Evolutionary conservation across 2,113 vertebrate genomes (phyloP).

Genomic region (Melanostigma gelatinosum): DNA sequence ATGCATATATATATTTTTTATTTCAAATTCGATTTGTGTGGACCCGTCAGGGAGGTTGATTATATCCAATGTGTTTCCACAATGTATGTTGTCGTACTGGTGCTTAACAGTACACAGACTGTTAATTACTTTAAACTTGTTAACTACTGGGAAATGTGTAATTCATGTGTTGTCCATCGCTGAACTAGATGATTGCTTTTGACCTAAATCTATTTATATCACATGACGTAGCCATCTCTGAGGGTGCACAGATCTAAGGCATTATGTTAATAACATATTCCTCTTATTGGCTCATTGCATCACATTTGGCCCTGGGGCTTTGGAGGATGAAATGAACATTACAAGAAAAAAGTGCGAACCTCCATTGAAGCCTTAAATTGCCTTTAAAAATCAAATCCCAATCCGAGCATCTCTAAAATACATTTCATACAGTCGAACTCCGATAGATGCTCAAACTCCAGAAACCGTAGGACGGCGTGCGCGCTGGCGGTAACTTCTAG

Average conservation of each 20-base stretch:
- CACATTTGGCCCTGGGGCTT: slow-evolving; percentile 68
- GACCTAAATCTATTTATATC: slow-evolving; percentile 41
- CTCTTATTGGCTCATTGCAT: slow-evolving; percentile 59
- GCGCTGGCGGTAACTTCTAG: slow-evolving; percentile 12
- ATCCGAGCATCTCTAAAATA: slow-evolving; percentile 53
- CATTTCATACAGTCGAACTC: slow-evolving; percentile 40
- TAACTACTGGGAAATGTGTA: slow-evolving; percentile 21
- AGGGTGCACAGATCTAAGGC: slow-evolving; percentile 39
- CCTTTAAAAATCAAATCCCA: slow-evolving; percentile 63
- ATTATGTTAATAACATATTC: slow-evolving; percentile 60
- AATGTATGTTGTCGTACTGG: not conserved
- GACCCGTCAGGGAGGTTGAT: not conserved
- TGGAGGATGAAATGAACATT: slow-evolving; percentile 68
- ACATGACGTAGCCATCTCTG: slow-evolving; percentile 22
- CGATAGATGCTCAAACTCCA: slow-evolving; percentile 35
- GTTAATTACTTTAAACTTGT: slow-evolving; percentile 33
- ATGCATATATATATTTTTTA: not conserved
- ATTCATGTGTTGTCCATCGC: slow-evolving; percentile 27
- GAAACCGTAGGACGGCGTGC: slow-evolving; percentile 1
- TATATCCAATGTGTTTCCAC: not conserved
- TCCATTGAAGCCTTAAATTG: slow-evolving; percentile 74
- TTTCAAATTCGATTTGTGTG: not conserved
- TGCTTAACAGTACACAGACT: not conserved
- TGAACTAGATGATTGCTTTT: slow-evolving; percentile 31
- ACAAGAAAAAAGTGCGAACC: slow-evolving; percentile 53